A percentile compares a stretch with the other conserved stretches of the same genome.
These are phyloP conservation scores for Vanessa tameamea DNA, from an alignment of 1,140 invertebrate species.

Conservation along the genomic window DNA sequence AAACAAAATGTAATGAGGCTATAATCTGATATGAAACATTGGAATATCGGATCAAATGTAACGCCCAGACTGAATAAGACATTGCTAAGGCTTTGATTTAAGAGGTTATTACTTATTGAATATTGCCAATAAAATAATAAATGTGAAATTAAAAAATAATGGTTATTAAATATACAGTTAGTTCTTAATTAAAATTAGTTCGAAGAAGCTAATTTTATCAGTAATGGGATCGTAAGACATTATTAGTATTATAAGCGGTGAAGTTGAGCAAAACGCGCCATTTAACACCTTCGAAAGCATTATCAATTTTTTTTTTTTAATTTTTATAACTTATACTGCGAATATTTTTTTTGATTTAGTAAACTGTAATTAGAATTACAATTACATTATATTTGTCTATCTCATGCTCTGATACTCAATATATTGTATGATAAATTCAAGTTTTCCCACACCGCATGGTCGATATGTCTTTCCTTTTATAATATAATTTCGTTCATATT, in stretches of 20 bases:
- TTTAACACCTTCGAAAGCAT: background rate
- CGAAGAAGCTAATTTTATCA: background rate
- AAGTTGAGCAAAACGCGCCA: background rate
- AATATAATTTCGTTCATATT: too few relatives aligned
- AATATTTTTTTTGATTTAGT: too few relatives aligned
- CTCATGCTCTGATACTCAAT: too few relatives aligned
- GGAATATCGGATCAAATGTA: constrained; percentile 53
- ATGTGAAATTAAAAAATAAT: background rate
- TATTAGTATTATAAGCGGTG: background rate
- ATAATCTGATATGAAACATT: constrained; percentile 58
- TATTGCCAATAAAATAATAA: constrained; percentile 7
- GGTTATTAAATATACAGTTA: constrained; percentile 1
- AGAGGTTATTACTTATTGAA: constrained; percentile 11
- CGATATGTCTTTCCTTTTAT: too few relatives aligned
- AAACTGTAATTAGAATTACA: too few relatives aligned
- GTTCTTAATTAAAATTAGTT: background rate
- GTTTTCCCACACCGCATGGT: too few relatives aligned
- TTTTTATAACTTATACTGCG: too few relatives aligned
- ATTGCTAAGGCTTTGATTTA: constrained; percentile 13
- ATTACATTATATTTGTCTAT: too few relatives aligned
- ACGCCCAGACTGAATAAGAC: constrained; percentile 45
- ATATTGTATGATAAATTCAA: too few relatives aligned
- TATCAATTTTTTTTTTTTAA: background rate
- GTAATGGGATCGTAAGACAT: background rate
- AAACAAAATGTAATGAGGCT: constrained; percentile 54